These are phyloP conservation scores for Eurystomus gularis DNA, from an alignment of 2,113 vertebrate genomes.

Conservation along the genomic window DNA sequence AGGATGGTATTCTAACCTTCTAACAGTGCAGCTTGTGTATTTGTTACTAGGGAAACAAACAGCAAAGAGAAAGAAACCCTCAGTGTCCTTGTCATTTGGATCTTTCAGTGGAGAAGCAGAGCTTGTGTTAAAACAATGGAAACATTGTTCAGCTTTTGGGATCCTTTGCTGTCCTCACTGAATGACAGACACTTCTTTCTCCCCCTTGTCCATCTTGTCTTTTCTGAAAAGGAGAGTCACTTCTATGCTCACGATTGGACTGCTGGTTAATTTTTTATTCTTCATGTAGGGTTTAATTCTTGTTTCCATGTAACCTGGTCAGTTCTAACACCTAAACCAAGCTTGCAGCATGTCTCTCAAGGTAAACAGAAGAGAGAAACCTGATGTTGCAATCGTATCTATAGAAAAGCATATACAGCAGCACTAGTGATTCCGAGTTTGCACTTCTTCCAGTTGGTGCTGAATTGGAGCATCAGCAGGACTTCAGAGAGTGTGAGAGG, in stretches of 20 bases:
- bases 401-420: neutral
- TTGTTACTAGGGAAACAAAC: conserved; percentile 70
- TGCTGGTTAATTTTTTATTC: neutral
- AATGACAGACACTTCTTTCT: conserved; percentile 54
- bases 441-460: neutral
- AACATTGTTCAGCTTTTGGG: conserved; percentile 45
- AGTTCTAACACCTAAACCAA: neutral
- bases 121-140: conserved; percentile 55
- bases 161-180: conserved; percentile 28
- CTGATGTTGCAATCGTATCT: accelerated
- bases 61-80: conserved; percentile 50
- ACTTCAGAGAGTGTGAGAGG: accelerated
- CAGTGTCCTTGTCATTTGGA: conserved; percentile 46
- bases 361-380: neutral
- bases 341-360: neutral
- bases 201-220: conserved; percentile 30
- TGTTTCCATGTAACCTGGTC: neutral
- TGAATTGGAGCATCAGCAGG: neutral
- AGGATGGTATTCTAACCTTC: conserved; percentile 37
- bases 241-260: neutral
- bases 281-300: neutral
- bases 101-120: conserved; percentile 33
- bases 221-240: neutral
- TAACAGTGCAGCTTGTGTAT: conserved; percentile 59
- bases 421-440: neutral